Evolutionary conservation across 2,113 vertebrate genomes (phyloP).

Genomic region (Carlito syrichta): DNA sequence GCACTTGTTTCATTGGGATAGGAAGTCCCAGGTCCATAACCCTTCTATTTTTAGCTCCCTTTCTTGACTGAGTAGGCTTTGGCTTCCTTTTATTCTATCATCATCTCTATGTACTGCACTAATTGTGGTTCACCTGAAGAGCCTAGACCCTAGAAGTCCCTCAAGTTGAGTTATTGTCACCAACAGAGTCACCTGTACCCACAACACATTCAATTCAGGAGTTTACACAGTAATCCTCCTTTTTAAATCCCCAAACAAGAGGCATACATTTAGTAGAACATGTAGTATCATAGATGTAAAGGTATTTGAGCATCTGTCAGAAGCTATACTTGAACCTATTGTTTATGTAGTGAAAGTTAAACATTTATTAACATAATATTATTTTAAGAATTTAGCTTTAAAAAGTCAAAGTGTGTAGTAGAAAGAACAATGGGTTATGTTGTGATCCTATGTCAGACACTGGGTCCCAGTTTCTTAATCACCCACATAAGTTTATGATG

Average conservation of each 20-base stretch:
- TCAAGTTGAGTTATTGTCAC: neutral
- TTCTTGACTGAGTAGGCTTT: neutral
- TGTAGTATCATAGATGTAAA: neutral
- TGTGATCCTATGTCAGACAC: neutral
- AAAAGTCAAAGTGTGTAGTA: neutral
- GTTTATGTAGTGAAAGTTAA: neutral
- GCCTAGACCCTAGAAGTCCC: neutral
- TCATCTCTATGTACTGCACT: neutral
- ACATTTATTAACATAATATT: neutral
- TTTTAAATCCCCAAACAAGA: neutral
- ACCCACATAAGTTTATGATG: neutral
- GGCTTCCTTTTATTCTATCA: neutral
- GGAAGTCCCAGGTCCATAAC: neutral
- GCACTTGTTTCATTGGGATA: neutral
- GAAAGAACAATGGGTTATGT: neutral
- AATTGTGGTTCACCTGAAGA: neutral
- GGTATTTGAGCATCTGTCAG: neutral
- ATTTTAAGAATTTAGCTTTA: neutral
- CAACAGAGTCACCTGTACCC: rapidly evolving
- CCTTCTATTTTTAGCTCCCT: neutral
- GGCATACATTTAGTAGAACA: neutral
- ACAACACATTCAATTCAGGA: neutral
- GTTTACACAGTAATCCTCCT: neutral
- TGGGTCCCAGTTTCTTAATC: neutral
- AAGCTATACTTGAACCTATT: neutral